Base-by-base conservation (phyloP, 2,797 vertebrate genomes). In the Acrossocheilus wenchowensis region DNA sequence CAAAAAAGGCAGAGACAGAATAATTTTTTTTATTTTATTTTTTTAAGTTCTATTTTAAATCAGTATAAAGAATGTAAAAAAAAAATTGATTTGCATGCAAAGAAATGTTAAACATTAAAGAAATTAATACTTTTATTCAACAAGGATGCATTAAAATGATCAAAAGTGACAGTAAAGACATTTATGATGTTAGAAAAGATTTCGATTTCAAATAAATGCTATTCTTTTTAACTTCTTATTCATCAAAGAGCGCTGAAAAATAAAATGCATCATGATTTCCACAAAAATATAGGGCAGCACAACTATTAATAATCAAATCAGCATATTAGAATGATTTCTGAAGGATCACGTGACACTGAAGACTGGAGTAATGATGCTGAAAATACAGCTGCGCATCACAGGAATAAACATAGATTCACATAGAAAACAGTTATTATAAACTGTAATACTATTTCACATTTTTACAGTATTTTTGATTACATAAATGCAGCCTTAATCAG, bases 1-100 rank as follows among this genome's bases (percentile, higher is more conserved):
- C 2, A 50, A 75, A 34, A 64, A 62, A 66, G 39, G 36, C 72
- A 34, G 82, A 69, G 34, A 81, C 17, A 54, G 72, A 83, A 34
- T 52, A 75, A 50, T 36, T 30, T 74, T 30, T 50, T 41, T 41
- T 8, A 41, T 1, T 39, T 4, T 4, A 11, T 50, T 19, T 10
- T 9, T 41, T 41, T 41, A 8, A 41, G n/a, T 69, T 68, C 45
- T 36, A 6, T 41, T 39, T 79, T 14, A 48, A 23, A 62, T 78
- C 52, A 62, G 54, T 15, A 68, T 54, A 17, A 50, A 50, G 2
- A 54, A 54, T 54, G 19, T 2, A 43, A 7, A 57, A 50, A 14
- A 15, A 14, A 64, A 64, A 64, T 30, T 1, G 2, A 64, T 64
- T 64, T 64, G 62, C 11, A 30, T 64, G 6, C 62, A 30, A 64